Percentiles rank a stretch among this genome's conserved stretches.
Evolutionary conservation across 2,797 vertebrate species (phyloP).

Genomic region (Rhynchonycteris naso): DNA sequence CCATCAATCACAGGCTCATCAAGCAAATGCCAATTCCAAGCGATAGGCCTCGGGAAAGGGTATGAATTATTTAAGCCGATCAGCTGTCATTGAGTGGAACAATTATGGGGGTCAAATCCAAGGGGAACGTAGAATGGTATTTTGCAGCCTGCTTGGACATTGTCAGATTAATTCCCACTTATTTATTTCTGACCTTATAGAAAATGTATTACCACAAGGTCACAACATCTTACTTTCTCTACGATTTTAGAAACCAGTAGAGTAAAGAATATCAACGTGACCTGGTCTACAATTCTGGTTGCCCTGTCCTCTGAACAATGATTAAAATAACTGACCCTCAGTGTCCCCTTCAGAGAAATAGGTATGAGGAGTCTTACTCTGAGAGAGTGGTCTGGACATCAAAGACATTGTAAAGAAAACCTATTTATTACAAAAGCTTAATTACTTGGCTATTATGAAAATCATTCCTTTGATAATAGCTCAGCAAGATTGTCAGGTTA

Average conservation of each 20-base stretch:
- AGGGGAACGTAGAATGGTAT: slow-evolving; percentile 25
- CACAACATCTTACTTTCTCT: slow-evolving; percentile 60
- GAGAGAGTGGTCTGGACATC: neutral
- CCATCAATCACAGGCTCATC: slow-evolving; percentile 73
- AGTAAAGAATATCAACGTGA: neutral
- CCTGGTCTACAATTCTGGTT: neutral
- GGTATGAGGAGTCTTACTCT: neutral
- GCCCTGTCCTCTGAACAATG: neutral
- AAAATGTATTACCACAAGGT: slow-evolving; percentile 72
- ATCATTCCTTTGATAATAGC: neutral
- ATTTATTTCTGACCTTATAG: slow-evolving; percentile 73
- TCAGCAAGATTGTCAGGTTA: neutral
- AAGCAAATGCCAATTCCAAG: slow-evolving; percentile 79
- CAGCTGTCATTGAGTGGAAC: slow-evolving; percentile 61
- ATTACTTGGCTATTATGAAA: neutral
- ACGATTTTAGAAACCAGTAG: slow-evolving; percentile 54
- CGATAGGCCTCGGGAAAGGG: slow-evolving; percentile 75
- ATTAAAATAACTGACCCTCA: neutral
- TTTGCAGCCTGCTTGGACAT: slow-evolving; percentile 64
- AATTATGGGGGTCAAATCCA: slow-evolving; percentile 56
- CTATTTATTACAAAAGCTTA: neutral
- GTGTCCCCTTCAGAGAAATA: neutral
- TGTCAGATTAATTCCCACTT: slow-evolving; percentile 78
- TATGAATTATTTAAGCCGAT: slow-evolving; percentile 81
- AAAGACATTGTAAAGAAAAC: neutral